These are phyloP conservation scores for Leptopilina drosophilae DNA, from an alignment of 2,888 invertebrate genomes.

Conservation along the genomic window DNA sequence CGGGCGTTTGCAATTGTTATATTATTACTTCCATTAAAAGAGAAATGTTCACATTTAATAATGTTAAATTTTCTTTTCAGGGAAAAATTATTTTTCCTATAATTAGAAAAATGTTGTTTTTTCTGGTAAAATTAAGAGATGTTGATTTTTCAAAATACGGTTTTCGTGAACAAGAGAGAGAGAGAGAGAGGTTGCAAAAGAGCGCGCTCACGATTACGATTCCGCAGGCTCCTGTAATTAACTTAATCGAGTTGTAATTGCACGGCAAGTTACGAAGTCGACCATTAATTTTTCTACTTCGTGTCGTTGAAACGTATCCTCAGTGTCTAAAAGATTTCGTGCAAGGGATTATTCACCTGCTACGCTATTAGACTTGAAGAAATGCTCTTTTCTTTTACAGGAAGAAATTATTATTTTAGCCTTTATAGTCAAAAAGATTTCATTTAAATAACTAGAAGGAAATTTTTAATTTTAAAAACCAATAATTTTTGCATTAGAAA, in stretches of 20 bases:
- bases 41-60: too few species aligned
- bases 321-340: constrained; percentile 43
- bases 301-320: constrained; percentile 47
- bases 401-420: too few species aligned
- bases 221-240: constrained; percentile 59
- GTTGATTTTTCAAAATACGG: constrained; percentile 47
- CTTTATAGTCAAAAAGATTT: too few species aligned
- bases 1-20: background rate
- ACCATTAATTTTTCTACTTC: constrained; percentile 58
- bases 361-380: constrained; percentile 8
- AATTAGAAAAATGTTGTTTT: too few species aligned
- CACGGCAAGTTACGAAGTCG: constrained; percentile 57
- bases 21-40: too few species aligned
- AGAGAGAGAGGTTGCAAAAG: constrained; percentile 38
- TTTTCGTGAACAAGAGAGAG: constrained; percentile 44
- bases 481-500: too few species aligned
- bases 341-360: constrained; percentile 47
- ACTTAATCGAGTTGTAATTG: constrained; percentile 68
- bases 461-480: too few species aligned
- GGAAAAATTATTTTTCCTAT: too few species aligned
- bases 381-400: background rate
- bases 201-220: constrained; percentile 51
- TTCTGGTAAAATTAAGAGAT: constrained; percentile 14
- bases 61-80: too few species aligned
- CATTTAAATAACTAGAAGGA: too few species aligned